Percentiles rank a stretch among this genome's conserved stretches.
phyloP scores from a whole-genome alignment of 2,888 invertebrate species.

The Piscicola geometra region DNA sequence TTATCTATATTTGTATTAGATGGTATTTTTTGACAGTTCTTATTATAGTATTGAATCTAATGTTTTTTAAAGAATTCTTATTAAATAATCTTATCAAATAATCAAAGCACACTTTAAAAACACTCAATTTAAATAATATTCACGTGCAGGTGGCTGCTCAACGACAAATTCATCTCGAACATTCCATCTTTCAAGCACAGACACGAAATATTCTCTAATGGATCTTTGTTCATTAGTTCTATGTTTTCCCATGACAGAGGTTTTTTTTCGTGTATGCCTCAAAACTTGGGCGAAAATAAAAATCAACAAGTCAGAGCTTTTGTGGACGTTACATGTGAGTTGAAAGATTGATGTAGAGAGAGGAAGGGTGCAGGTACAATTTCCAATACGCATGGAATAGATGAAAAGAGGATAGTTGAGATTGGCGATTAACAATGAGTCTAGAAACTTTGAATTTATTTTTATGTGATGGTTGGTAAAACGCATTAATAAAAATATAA shows the following conservation, averaged over 20 bases:
- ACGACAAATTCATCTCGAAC: constrained; percentile 34
- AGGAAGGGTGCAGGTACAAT: no score
- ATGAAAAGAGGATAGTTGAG: no score
- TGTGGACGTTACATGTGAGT: constrained; percentile 92
- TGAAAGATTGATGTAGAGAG: background rate
- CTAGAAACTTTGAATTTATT: no score
- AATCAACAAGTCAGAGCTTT: constrained; percentile 84
- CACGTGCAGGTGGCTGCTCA: constrained; percentile 38
- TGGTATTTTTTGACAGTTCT: background rate
- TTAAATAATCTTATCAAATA: no score
- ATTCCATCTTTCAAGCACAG: constrained; percentile 67
- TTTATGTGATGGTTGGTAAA: no score
- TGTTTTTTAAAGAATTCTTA: no score
- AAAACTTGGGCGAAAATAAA: constrained; percentile 91
- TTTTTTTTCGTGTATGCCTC: constrained; percentile 89
- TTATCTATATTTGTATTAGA: background rate
- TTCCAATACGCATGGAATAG: no score
- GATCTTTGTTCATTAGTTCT: constrained; percentile 85
- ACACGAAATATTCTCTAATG: constrained; percentile 85
- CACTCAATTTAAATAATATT: no score
- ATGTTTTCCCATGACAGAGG: constrained; percentile 91
- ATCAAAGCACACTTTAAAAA: no score
- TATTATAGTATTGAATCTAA: no score
- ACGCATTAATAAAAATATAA: no score
- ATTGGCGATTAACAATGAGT: no score